Conservation (phyloP, 37 sponge, comb jelly and placozoan species). For the Axinella damicornis region DNA sequence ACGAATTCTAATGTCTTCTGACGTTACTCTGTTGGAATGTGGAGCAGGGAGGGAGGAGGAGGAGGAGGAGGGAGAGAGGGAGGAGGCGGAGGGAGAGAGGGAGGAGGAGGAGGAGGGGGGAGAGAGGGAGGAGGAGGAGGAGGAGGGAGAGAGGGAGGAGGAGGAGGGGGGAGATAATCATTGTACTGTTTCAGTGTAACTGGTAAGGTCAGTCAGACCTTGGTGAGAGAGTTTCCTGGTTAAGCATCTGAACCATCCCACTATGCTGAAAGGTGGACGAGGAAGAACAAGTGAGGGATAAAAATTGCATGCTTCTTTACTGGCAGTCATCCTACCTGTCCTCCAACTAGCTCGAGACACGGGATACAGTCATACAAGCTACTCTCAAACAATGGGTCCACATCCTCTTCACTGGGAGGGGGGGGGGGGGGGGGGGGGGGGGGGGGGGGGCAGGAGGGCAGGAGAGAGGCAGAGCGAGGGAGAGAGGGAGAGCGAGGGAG, state of each 20-base stretch:
- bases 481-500: background rate
- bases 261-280: background rate
- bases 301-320: background rate
- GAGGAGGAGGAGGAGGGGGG: background rate
- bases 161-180: too few species aligned
- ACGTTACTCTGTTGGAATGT: slow-evolving; percentile 51
- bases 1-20: slow-evolving; percentile 75
- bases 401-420: slow-evolving; percentile 51
- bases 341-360: slow-evolving; percentile 78
- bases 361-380: slow-evolving; percentile 66
- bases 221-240: slow-evolving; percentile 85
- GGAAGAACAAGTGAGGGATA: slow-evolving; percentile 12
- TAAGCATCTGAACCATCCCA: slow-evolving; percentile 72
- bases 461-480: background rate
- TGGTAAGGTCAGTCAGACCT: slow-evolving; percentile 43
- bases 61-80: background rate
- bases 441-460: background rate
- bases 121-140: background rate
- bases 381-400: slow-evolving; percentile 77
- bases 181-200: too few species aligned
- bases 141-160: too few species aligned
- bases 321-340: slow-evolving; percentile 31
- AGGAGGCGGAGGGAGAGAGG: too few species aligned
- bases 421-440: slow-evolving; percentile 29
- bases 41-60: background rate